Evolutionary conservation across 2,797 vertebrate genomes (phyloP), one percentile per base, ranked within the genome.

Genomic region (Cossypha dichroa): DNA sequence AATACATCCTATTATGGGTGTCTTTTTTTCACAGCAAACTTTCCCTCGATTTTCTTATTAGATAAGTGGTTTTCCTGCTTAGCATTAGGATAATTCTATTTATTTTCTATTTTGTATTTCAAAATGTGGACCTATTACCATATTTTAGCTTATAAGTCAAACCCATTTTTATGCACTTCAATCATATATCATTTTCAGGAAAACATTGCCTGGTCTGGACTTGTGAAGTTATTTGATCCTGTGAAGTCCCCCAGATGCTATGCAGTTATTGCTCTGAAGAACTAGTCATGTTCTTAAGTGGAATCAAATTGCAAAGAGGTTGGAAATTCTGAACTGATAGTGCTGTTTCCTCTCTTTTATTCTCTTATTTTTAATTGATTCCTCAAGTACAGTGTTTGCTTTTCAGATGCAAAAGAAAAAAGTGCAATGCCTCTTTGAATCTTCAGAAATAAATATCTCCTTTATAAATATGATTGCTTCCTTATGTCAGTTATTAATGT

Each of bases 141-240:
- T 78, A 59, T 83, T n/a, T 94, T 54, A 88, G 38, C 54, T 90
- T 74, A 72, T 90, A 91, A 83, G 55, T 95, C 49, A 93, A 93
- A 86, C 62, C 66, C 58, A 69, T 93, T 87, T 82, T 88, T 90
- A 75, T 81, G 26, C 93, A 49, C 75, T 91, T 96, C 85, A 96
- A 91, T 95, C 68, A 60, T 87, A 26, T 94, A 60, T 97, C 68
- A 75, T 96, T 98, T 98, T 98, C 96, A 98, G 98, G 97, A 98
- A 78, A 97, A 96, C 74, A 66, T 97, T 94, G 92, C 95, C 29
- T 98, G 98, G 98, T 98, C 98, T 90, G 96, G 98, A 31, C 95
- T 98, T 87, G 98, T 98, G 97, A 98, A 98, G 96, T 93, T 98
- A 85, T 98, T 98, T 96, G 98, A 98, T 97, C 98, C 98, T 6